Evolutionary conservation across 1,140 invertebrate genomes (phyloP).

Genomic region (Hesperophylax magnus): DNA sequence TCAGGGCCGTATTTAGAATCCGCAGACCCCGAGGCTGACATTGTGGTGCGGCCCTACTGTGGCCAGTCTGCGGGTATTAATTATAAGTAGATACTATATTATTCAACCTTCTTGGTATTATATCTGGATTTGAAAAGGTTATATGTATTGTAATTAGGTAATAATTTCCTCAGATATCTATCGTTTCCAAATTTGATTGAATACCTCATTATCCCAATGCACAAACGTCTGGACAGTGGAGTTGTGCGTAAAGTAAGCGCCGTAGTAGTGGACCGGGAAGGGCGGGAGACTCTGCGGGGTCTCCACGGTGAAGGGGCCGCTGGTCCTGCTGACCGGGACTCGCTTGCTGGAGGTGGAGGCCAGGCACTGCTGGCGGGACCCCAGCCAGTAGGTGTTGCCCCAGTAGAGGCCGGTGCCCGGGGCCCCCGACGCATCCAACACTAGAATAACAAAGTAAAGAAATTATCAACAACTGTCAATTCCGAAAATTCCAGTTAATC

Average conservation of each 20-base stretch:
- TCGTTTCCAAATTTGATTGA: too few relatives aligned
- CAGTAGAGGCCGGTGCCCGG: constrained; percentile 65
- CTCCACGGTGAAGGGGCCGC: constrained; percentile 39
- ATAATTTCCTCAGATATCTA: too few relatives aligned
- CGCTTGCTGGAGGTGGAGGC: constrained; percentile 59
- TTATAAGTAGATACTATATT: too few relatives aligned
- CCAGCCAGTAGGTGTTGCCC: constrained; percentile 71
- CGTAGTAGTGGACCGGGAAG: constrained; percentile 47
- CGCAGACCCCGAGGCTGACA: too few relatives aligned
- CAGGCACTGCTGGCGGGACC: constrained; percentile 63
- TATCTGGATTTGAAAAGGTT: too few relatives aligned
- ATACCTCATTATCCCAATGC: constrained; percentile 42
- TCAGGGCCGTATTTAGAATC: too few relatives aligned
- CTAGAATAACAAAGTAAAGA: constrained; percentile 61
- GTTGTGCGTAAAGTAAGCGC: constrained; percentile 47
- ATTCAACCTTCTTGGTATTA: too few relatives aligned
- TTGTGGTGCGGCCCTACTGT: too few relatives aligned
- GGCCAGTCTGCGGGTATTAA: too few relatives aligned
- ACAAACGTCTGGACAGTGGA: constrained; percentile 42
- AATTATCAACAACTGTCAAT: too few relatives aligned
- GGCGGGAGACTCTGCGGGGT: constrained; percentile 34
- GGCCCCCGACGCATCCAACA: constrained; percentile 68
- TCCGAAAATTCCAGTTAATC: too few relatives aligned
- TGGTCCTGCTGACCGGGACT: constrained; percentile 54
- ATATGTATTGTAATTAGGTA: too few relatives aligned